Evolutionary conservation across 2,888 invertebrate genomes (phyloP).

Genomic region (Clunio marinus): DNA sequence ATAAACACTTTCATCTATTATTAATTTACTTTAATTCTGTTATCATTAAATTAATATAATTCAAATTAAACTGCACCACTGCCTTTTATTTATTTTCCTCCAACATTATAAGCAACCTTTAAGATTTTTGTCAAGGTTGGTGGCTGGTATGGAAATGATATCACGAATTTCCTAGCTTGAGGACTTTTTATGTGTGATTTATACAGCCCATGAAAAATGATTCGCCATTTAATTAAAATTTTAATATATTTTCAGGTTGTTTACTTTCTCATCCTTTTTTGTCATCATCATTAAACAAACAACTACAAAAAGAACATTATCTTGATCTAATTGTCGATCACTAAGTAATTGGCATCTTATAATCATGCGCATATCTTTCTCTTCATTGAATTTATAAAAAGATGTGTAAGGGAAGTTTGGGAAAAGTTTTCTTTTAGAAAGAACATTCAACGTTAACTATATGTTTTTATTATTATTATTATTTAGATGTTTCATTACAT

Average conservation of each 20-base stretch:
- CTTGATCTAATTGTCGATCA: neutral
- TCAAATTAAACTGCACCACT: constrained; percentile 31
- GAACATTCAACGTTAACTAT: constrained; percentile 37
- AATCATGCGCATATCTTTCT: neutral
- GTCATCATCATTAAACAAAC: constrained; percentile 1
- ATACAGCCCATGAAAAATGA: constrained; percentile 13
- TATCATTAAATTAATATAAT: constrained; percentile 38
- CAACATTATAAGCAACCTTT: neutral
- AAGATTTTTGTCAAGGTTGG: neutral
- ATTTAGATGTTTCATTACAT: neutral
- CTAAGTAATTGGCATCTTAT: neutral
- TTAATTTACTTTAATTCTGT: neutral
- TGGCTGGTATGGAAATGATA: neutral
- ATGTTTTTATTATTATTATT: constrained; percentile 17
- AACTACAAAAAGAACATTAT: neutral
- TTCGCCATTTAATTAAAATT: neutral
- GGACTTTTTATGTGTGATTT: neutral
- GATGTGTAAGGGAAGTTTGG: too few relatives aligned
- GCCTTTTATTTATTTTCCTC: neutral
- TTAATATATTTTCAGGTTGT: neutral
- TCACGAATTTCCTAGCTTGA: neutral
- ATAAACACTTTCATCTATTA: neutral
- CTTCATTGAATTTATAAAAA: too few relatives aligned
- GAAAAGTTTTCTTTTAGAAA: constrained; percentile 15
- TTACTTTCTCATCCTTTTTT: too few relatives aligned